Evolutionary conservation across 2,888 invertebrate genomes (phyloP).

Genomic region (Vandiemenella viatica): DNA sequence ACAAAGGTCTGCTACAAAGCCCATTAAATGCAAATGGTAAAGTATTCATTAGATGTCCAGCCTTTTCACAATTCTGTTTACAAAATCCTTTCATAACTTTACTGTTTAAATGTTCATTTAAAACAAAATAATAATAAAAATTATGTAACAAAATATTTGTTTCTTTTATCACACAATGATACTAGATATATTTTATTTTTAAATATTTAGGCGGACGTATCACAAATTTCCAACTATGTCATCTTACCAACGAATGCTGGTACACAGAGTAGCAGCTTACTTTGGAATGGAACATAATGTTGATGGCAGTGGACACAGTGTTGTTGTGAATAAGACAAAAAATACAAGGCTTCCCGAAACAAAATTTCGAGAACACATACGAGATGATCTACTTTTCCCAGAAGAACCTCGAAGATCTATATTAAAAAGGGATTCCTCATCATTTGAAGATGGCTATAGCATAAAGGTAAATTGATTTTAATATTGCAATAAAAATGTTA

Average conservation of each 20-base stretch:
- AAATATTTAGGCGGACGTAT: slow-evolving; percentile 39
- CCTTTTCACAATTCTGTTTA: no score
- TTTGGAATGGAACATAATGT: slow-evolving; percentile 91
- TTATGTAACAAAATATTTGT: no score
- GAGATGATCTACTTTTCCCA: slow-evolving; percentile 43
- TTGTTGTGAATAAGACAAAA: slow-evolving; percentile 70
- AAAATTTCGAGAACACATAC: slow-evolving; percentile 53
- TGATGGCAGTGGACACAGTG: slow-evolving; percentile 63
- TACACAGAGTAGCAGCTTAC: slow-evolving; percentile 83
- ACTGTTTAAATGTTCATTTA: no score
- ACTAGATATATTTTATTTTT: slow-evolving; percentile 4
- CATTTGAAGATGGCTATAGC: slow-evolving; percentile 49
- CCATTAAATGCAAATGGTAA: no score
- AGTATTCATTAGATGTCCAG: no score
- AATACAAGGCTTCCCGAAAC: slow-evolving; percentile 52
- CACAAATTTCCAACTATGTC: slow-evolving; percentile 85
- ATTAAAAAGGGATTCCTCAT: slow-evolving; percentile 65
- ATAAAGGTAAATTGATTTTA: no score
- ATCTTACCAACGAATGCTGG: slow-evolving; percentile 90
- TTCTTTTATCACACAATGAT: no score
- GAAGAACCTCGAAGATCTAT: slow-evolving; percentile 64
- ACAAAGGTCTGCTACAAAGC: no score
- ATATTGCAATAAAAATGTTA: no score
- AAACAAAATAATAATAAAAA: no score
- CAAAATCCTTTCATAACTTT: no score